Conservation (phyloP, 2,113 vertebrate species). For the Cricetomys ansorgei region DNA sequence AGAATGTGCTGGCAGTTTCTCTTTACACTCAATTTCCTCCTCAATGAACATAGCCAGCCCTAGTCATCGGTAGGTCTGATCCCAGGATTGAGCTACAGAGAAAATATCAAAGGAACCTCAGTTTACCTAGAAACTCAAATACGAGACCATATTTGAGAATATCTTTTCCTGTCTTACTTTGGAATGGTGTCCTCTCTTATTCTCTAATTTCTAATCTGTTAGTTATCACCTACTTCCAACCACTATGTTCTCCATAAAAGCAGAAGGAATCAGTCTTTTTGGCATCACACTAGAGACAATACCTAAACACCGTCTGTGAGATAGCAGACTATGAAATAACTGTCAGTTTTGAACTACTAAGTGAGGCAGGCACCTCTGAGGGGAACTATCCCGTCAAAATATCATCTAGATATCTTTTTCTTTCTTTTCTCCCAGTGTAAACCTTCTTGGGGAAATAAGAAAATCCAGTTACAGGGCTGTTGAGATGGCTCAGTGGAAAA, state of each 20-base stretch:
- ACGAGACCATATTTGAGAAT: neutral
- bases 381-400: neutral
- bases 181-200: neutral
- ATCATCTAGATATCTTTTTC: neutral
- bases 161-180: neutral
- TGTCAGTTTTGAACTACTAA: neutral
- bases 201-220: conserved; percentile 3
- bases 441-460: neutral
- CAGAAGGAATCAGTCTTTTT: neutral
- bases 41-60: neutral
- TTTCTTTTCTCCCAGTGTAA: neutral
- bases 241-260: neutral
- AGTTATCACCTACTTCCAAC: neutral
- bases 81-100: neutral
- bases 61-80: neutral
- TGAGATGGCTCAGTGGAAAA: neutral
- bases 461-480: neutral
- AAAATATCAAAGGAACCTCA: neutral
- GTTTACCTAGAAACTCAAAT: neutral
- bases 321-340: neutral
- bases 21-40: neutral
- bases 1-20: neutral
- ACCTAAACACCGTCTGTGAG: neutral
- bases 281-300: neutral
- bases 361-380: neutral